Base-by-base conservation (phyloP, 2,888 invertebrate species). In the Pardosa pseudoannulata region DNA sequence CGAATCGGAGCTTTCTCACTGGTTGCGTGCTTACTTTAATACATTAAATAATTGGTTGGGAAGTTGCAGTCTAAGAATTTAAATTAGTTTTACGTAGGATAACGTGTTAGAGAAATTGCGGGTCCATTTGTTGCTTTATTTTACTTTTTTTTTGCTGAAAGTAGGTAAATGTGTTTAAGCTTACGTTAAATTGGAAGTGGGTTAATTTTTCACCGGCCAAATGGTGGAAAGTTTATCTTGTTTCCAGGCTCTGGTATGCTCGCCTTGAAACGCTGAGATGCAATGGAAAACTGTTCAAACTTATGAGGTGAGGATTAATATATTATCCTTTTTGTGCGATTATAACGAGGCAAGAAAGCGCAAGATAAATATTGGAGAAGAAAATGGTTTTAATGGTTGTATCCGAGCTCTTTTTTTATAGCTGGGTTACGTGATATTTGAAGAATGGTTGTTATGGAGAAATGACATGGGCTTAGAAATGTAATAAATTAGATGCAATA, bases 41-140 rank as follows among this genome's bases (percentile, higher is more conserved):
- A 72, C 78, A 67, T 85, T 78, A 85, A 78, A 73, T 83, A 83
- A 83, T 83, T 83, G 76, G 65, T 50, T 71, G 23, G 68, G 71
- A 85, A 76, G 78, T 56, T 68, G 56, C 68, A 71, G 62, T 56
- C 56, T 32, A 83, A 85, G 78, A 85, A 78, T 85, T 85, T 85
- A 85, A 85, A 85, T 85, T 78, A 85, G 78, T 85, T 85, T 85
- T 73, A 56, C 31, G 41, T 23, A 56, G 31, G 71, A 39, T 62
- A 39, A 73, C 73, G 83, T 85, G 83, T 73, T 72, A 65, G 64
- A 76, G 71, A 72, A 79, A 79, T 72, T 72, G 72, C 79, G 19
- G 41, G 16, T 41, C 31, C 50, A 82, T 74, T 82, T 81, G 56
- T 74, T 74, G 73, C 56, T 39, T n/a, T 56, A 56, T 23, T 32